These are phyloP conservation scores for Sebastes itinus DNA, from an alignment of 2,797 vertebrate genomes.

Conservation along the genomic window DNA sequence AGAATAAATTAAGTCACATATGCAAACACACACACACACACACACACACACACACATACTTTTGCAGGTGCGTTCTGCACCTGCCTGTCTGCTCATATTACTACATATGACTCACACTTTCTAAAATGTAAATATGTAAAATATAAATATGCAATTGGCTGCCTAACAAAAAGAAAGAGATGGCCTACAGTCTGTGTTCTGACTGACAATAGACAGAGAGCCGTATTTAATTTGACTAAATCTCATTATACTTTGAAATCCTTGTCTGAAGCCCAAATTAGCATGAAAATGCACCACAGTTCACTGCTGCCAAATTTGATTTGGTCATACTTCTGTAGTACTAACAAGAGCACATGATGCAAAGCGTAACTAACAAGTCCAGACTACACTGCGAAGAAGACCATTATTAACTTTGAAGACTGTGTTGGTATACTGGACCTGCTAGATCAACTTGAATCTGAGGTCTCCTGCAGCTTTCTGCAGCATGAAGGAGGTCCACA, in stretches of 20 bases:
- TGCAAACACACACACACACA: not conserved
- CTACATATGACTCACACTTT: not conserved
- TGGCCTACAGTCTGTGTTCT: constrained; percentile 13
- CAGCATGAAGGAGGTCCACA: not conserved
- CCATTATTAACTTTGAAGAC: constrained; percentile 5
- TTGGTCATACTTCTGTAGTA: constrained; percentile 21
- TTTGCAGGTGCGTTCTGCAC: not conserved
- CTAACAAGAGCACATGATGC: constrained; percentile 13
- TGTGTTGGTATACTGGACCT: not conserved
- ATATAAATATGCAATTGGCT: constrained; percentile 3
- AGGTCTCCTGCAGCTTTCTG: not conserved
- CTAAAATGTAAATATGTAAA: constrained; percentile 1
- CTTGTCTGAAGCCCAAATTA: constrained; percentile 41
- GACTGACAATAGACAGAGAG: constrained; percentile 34
- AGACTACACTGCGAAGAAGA: constrained; percentile 9
- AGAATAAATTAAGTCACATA: not conserved
- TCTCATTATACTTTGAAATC: constrained; percentile 46
- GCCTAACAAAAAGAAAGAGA: not conserved
- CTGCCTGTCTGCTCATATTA: not conserved
- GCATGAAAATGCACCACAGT: constrained; percentile 28
- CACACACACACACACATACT: not conserved
- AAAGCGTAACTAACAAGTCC: constrained; percentile 26
- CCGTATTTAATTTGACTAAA: constrained; percentile 38
- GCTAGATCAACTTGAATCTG: not conserved
- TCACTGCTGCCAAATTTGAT: constrained; percentile 47